Evolutionary conservation across 1,140 invertebrate species (phyloP), one percentile per base, ranked within the genome.

Genomic region (Hylaeus anthracinus): DNA sequence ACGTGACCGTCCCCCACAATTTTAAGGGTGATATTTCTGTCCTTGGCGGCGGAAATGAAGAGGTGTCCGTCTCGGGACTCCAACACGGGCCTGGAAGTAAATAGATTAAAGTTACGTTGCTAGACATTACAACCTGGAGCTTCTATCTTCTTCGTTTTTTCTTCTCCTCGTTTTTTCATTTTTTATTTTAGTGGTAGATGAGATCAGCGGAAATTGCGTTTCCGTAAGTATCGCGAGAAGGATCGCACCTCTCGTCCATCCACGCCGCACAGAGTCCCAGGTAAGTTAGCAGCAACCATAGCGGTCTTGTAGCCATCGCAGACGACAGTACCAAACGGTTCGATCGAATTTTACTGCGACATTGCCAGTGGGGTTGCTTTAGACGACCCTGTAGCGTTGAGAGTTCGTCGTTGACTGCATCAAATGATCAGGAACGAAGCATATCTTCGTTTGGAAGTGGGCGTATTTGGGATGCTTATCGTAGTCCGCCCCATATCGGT

Each of bases 21-120:
- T 71, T 92, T 93, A 71, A 96, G 92, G 55, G 94, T 95, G n/a
- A 97, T 95, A 84, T 95, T 96, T 82, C 94, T 95, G 88, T 95
- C 94, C 58, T 93, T 93, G 0, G 95, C 95, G 60, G 95, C 94
- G 79, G 95, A 93, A 41, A 96, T 94, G 72, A 95, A 93, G n/a
- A 96, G 91, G 90, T 96, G 94, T 70, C 96, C 96, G 91, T 96
- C 94, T 39, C 90, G 90, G 14, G 95, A 93, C 79, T 95, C 94
- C 61, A 96, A 94, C 89, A 95, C 94, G 0, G 96, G 95, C 69
- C 96, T 95, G 81, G 12, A 45, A 45, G 43, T 45, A 61, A 77
- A 81, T 5, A 69, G 41, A 58, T 81, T 71, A 45, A 77, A 71
- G 60, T 70, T 70, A 65, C 15, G 6, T 66, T 51, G 3, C n/a